Conservation (phyloP, 2,113 vertebrate species). For the Donacobius atricapilla region DNA sequence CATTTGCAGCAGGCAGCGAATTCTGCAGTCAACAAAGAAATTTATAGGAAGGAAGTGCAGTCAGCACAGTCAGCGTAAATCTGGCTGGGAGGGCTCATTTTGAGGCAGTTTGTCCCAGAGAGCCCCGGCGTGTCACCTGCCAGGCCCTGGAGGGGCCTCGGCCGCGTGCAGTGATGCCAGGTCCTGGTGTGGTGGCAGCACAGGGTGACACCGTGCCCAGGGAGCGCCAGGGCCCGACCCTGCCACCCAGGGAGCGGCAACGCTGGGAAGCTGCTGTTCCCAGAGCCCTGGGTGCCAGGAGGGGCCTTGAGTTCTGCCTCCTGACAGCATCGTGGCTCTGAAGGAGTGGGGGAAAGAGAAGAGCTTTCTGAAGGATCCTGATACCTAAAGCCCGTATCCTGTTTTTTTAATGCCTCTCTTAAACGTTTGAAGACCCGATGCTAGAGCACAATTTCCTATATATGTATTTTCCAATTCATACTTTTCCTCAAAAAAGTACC, state of each 20-base stretch:
- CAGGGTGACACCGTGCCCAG: neutral
- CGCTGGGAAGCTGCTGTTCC: neutral
- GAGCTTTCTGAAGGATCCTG: neutral
- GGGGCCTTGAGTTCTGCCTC: neutral
- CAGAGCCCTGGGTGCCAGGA: neutral
- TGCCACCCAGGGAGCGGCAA: neutral
- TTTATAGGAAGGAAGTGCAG: neutral
- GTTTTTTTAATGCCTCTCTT: neutral
- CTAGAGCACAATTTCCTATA: neutral
- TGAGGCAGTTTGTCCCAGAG: neutral
- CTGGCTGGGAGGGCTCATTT: neutral
- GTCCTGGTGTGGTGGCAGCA: neutral
- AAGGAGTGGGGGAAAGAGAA: neutral
- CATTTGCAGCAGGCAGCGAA: neutral
- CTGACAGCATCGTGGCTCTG: neutral
- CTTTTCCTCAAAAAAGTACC: neutral
- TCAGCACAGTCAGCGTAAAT: neutral
- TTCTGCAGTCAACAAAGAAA: neutral
- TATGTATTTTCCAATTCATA: neutral
- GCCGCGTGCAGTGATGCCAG: neutral
- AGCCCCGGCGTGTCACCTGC: neutral
- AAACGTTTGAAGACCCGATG: fast-evolving
- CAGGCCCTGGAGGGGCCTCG: neutral
- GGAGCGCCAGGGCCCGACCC: neutral
- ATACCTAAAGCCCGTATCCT: neutral